Evolutionary conservation across 2,888 invertebrate genomes (phyloP).

Genomic region (Spisula subtruncata): DNA sequence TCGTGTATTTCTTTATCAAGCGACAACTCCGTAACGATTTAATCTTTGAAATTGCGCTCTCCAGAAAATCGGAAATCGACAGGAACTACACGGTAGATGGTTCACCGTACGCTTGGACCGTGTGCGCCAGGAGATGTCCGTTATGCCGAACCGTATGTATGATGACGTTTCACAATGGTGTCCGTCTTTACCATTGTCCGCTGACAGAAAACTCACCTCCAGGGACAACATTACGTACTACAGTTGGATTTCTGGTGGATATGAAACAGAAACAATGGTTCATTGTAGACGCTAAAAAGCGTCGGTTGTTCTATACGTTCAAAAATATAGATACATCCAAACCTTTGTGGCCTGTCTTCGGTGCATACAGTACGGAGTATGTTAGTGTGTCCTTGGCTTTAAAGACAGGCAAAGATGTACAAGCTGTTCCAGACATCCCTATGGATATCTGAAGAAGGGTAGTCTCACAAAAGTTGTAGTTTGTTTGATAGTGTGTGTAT

Average conservation of each 20-base stretch:
- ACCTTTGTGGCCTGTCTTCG: conserved; percentile 77
- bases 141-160: conserved; percentile 76
- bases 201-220: conserved; percentile 73
- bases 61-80: conserved; percentile 74
- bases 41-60: conserved; percentile 74
- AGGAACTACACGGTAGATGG: conserved; percentile 76
- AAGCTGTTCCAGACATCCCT: conserved; percentile 73
- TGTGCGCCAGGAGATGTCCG: conserved; percentile 76
- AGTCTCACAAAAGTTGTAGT: not conserved
- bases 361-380: conserved; percentile 75
- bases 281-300: conserved; percentile 73
- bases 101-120: conserved; percentile 71
- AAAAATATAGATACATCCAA: conserved; percentile 72
- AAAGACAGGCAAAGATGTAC: conserved; percentile 73
- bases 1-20: conserved; percentile 74
- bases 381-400: conserved; percentile 71
- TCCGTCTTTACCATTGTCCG: conserved; percentile 73
- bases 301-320: conserved; percentile 72
- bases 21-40: conserved; percentile 75
- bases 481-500: not conserved
- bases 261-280: conserved; percentile 73
- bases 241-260: conserved; percentile 76
- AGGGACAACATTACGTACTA: conserved; percentile 73
- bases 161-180: conserved; percentile 75
- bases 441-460: conserved; percentile 25